Conservation (phyloP, 1,140 invertebrate species). For the Fopius arisanus region DNA sequence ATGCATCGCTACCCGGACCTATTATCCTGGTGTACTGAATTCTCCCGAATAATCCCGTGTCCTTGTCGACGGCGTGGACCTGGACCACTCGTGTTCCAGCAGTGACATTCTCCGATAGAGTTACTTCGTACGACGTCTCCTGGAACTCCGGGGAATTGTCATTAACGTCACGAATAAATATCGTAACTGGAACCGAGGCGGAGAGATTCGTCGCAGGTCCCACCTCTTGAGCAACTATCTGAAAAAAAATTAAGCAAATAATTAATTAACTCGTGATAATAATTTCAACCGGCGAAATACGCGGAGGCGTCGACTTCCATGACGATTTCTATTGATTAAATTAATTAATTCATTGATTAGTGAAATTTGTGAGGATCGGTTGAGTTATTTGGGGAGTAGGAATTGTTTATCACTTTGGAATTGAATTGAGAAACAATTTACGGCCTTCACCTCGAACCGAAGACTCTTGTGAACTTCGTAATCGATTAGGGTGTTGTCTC, state of each 20-base stretch:
- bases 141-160: slow-evolving; percentile 88
- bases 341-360: too few species aligned
- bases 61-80: slow-evolving; percentile 79
- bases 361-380: too few species aligned
- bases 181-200: slow-evolving; percentile 75
- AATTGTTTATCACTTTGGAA: slow-evolving; percentile 22
- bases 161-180: slow-evolving; percentile 87
- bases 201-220: slow-evolving; percentile 78
- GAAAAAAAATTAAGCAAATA: neutral
- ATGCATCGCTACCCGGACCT: slow-evolving; percentile 77
- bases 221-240: slow-evolving; percentile 83
- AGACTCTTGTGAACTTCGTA: slow-evolving; percentile 81
- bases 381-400: too few species aligned
- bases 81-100: slow-evolving; percentile 77
- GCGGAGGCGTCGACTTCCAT: neutral
- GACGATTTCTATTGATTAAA: too few species aligned
- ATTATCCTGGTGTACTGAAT: slow-evolving; percentile 80
- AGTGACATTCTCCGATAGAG: slow-evolving; percentile 81
- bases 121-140: slow-evolving; percentile 74
- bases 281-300: slow-evolving; percentile 26
- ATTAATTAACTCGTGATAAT: neutral
- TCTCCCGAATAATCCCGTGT: slow-evolving; percentile 75
- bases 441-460: slow-evolving; percentile 69
- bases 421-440: slow-evolving; percentile 26
- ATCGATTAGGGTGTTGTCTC: slow-evolving; percentile 82